Evolutionary conservation across 2,888 invertebrate species (phyloP).

Genomic region (Sinopyrophorus schimmeli): DNA sequence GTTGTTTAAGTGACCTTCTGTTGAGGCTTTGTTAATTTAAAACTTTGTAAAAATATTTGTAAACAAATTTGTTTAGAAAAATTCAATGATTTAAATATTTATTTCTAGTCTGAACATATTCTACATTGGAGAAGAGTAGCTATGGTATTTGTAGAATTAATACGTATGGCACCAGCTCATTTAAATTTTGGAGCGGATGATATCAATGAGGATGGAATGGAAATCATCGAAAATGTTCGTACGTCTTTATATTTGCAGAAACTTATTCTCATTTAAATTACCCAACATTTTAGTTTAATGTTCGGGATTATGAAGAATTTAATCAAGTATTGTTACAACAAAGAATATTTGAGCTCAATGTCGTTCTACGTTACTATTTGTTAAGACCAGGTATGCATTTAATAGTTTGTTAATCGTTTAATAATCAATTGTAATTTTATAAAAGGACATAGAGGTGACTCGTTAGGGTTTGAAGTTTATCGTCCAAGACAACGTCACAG

Average conservation of each 20-base stretch:
- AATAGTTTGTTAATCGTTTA: neutral
- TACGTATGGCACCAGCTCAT: conserved; percentile 44
- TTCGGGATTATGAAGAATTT: conserved; percentile 19
- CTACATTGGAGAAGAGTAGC: conserved; percentile 50
- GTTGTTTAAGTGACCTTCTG: too few species aligned
- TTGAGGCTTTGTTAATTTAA: too few species aligned
- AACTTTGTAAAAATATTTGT: too few species aligned
- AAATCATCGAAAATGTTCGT: conserved; percentile 32
- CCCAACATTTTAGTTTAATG: conserved; percentile 12
- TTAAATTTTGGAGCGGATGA: conserved; percentile 31
- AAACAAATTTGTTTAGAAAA: too few species aligned
- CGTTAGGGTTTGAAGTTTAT: conserved; percentile 31
- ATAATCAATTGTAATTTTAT: too few species aligned
- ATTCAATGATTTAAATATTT: too few species aligned
- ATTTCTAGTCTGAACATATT: conserved; percentile 47
- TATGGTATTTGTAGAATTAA: conserved; percentile 51
- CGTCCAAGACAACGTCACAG: conserved; percentile 6
- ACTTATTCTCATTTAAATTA: neutral
- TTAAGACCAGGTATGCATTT: conserved; percentile 34
- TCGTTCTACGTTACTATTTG: conserved; percentile 35
- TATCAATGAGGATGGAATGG: conserved; percentile 14
- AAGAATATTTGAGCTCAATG: conserved; percentile 31
- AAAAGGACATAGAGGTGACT: conserved; percentile 36
- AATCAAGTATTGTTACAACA: conserved; percentile 32
- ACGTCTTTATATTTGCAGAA: too few species aligned